Evolutionary conservation across 2,113 vertebrate species (phyloP).

Genomic region (Ophthalmotilapia sp.): DNA sequence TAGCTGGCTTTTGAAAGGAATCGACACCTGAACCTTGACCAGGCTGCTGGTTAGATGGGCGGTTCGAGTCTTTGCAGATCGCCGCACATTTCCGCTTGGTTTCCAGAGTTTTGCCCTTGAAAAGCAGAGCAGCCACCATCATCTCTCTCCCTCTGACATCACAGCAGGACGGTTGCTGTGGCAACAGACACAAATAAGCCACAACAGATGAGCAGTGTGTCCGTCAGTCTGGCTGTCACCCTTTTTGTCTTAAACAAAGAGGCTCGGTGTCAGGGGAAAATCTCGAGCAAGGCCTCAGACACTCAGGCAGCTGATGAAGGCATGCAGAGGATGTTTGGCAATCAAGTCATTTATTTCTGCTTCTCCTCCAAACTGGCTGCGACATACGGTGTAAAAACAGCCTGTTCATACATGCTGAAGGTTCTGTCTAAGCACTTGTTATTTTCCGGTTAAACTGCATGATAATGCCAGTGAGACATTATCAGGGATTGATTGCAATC

Average conservation of each 20-base stretch:
- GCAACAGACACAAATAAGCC: constrained; percentile 71
- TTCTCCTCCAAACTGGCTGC: background rate
- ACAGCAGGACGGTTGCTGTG: constrained; percentile 23
- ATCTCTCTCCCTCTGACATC: background rate
- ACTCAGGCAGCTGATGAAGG: background rate
- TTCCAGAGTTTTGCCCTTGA: background rate
- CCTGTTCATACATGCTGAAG: background rate
- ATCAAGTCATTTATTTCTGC: background rate
- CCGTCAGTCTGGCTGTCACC: constrained; percentile 10
- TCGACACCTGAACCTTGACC: background rate
- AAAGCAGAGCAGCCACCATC: background rate
- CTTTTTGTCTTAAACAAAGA: constrained; percentile 38
- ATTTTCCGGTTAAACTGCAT: background rate
- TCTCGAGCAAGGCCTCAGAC: background rate
- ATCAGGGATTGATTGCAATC: background rate
- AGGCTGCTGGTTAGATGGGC: constrained; percentile 1
- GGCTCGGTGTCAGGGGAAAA: constrained; percentile 34
- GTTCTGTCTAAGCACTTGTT: background rate
- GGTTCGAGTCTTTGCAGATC: background rate
- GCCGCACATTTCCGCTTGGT: background rate
- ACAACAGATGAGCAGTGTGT: constrained; percentile 45
- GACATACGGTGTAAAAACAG: background rate
- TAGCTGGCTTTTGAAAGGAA: background rate
- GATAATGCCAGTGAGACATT: background rate
- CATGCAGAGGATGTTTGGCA: background rate